A percentile compares a stretch with the other conserved stretches of the same genome.
Evolutionary conservation across 1,140 invertebrate species (phyloP).

Genomic region (Brachionus angularis): DNA sequence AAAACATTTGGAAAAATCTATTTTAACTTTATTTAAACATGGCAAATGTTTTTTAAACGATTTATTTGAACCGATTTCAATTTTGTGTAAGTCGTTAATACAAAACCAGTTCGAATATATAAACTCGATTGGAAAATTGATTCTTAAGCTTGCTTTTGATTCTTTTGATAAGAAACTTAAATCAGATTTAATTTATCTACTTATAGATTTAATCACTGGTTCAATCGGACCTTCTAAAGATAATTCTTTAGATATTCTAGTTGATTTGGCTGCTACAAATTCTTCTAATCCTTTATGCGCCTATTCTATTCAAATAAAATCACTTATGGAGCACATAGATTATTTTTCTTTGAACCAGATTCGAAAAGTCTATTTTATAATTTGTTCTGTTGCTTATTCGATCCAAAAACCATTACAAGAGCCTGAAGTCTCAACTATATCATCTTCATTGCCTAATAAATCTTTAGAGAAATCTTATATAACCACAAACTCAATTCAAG

Average conservation of each 20-base stretch:
- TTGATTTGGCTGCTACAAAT: not conserved
- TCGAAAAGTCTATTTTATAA: conserved; percentile 2
- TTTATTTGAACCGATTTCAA: not conserved
- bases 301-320: conserved; percentile 30
- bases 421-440: conserved; percentile 3
- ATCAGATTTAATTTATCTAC: not conserved
- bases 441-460: too few species aligned
- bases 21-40: not conserved
- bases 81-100: conserved; percentile 5
- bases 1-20: conserved; percentile 26
- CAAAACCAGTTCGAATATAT: not conserved
- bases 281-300: not conserved
- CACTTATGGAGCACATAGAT: conserved; percentile 24
- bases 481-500: not conserved
- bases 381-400: conserved; percentile 30
- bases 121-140: not conserved
- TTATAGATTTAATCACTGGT: not conserved
- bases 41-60: not conserved
- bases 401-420: not conserved
- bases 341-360: conserved; percentile 20
- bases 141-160: not conserved
- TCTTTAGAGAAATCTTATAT: not conserved
- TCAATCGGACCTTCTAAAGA: not conserved
- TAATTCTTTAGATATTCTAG: conserved; percentile 21
- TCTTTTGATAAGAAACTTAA: not conserved